Percentiles rank a stretch among this genome's conserved stretches.
Evolutionary conservation across 2,888 invertebrate genomes (phyloP).

Genomic region (Coecobrya sp.): DNA sequence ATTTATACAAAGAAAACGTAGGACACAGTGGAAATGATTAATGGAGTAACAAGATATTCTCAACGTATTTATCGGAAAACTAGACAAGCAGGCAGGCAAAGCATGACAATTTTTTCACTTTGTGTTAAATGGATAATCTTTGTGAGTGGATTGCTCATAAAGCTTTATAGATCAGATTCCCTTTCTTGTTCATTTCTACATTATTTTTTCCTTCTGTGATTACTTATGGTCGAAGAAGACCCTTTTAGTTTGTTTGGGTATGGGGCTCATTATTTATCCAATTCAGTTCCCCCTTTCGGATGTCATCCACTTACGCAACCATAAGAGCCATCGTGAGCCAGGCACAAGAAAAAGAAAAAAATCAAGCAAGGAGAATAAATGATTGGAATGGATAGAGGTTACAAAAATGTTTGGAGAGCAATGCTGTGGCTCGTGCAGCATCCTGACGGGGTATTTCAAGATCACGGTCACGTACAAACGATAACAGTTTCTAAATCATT

Average conservation of each 20-base stretch:
- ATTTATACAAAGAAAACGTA: neutral
- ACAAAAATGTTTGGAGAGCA: conserved; percentile 69
- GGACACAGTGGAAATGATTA: conserved; percentile 63
- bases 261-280: conserved; percentile 72
- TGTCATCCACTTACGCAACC: conserved; percentile 68
- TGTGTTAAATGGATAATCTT: conserved; percentile 76
- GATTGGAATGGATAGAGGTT: conserved; percentile 72
- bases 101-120: conserved; percentile 68
- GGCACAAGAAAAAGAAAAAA: neutral
- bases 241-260: conserved; percentile 54
- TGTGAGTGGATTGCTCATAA: conserved; percentile 58
- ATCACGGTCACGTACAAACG: conserved; percentile 73
- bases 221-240: conserved; percentile 25
- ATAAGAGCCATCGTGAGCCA: conserved; percentile 1
- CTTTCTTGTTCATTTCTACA: conserved; percentile 13
- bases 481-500: neutral
- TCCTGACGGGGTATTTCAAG: conserved; percentile 25
- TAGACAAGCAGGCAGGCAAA: conserved; percentile 75
- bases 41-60: conserved; percentile 71
- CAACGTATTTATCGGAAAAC: conserved; percentile 73
- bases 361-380: conserved; percentile 65
- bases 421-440: conserved; percentile 61
- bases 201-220: conserved; percentile 35
- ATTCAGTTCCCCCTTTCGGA: conserved; percentile 76
- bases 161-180: conserved; percentile 11